Base-by-base conservation (phyloP, 1,140 invertebrate genomes). In the Drosophila rhopaloa region DNA sequence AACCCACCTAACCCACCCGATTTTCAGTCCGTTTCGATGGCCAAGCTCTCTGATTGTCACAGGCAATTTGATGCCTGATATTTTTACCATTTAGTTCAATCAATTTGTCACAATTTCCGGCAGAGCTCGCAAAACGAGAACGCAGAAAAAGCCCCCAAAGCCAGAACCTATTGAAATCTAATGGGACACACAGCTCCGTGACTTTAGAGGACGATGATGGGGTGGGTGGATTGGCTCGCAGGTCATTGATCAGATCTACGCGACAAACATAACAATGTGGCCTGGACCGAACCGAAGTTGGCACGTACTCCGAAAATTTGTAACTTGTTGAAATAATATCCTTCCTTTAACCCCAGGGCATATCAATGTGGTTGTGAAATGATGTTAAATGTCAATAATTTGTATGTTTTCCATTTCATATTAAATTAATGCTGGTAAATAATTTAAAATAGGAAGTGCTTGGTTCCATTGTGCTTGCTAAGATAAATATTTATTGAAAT, bases 221-320 rank as follows among this genome's bases (percentile, higher is more conserved):
- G 53, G 47, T 38, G 54, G 62, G 44, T 16, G 40, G 27, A 10
- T 32, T 43, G 57, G 50, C 83, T 86, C 82, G 79, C 86, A 88
- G 83, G 84, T 80, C 83, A 88, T 88, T 88, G 83, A 88, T 88
- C 83, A 88, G 83, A 88, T 88, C 84, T 88, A 88, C 83, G 83
- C 83, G 84, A 89, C 83, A 80, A 89, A 88, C 76, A 88, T 88
- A 89, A 71, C 76, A 88, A 88, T 83, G 76, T 54, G 58, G 56
- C 27, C 32, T 56, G 72, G 37, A 66, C 75, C 50, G n/a, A 47
- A 37, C 38, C 14, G 27, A 58, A 61, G 59, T 63, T 61, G 63
- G 71, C 83, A 86, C 83, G 83, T 86, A 83, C 60, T 50, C 66
- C 47, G 55, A 47, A 86, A 81, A 88, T 88, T 86, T 86, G 79